Evolutionary conservation across 2,113 vertebrate genomes (phyloP).

Genomic region (Chrysochloris asiatica): DNA sequence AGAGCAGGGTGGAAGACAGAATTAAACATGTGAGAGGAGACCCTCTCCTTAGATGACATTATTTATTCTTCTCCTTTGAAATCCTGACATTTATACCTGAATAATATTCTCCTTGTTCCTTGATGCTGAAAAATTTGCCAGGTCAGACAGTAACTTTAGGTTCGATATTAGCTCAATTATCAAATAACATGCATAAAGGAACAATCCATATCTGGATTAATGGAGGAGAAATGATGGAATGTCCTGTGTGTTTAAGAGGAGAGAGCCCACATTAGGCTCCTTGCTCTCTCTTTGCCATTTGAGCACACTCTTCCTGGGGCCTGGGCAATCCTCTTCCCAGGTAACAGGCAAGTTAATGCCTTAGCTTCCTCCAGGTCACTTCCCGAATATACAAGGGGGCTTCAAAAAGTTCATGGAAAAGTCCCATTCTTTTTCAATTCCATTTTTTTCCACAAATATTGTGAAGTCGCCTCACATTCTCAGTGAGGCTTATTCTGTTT

Average conservation of each 20-base stretch:
- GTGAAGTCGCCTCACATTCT: no score
- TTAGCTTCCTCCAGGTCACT: no score
- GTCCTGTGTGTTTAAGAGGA: not conserved
- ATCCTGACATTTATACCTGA: not conserved
- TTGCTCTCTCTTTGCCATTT: not conserved
- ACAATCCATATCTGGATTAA: not conserved
- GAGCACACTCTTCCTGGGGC: fast-evolving
- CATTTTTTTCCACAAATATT: no score
- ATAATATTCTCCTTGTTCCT: not conserved
- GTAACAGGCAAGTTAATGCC: no score
- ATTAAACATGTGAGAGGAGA: not conserved
- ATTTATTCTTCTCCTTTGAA: not conserved
- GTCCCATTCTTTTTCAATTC: no score
- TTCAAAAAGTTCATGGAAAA: no score
- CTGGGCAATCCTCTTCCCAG: not conserved
- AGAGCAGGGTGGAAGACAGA: not conserved
- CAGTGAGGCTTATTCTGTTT: no score
- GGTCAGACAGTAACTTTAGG: not conserved
- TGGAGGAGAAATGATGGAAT: not conserved
- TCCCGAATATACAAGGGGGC: no score
- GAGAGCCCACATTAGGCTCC: not conserved
- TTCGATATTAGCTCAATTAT: not conserved
- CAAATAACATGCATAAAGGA: not conserved
- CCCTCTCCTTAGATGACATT: no score
- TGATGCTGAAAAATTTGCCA: not conserved